Evolutionary conservation across 2,113 vertebrate species (phyloP), one percentile per base, ranked within the genome.

Genomic region (Phoenicopterus ruber): DNA sequence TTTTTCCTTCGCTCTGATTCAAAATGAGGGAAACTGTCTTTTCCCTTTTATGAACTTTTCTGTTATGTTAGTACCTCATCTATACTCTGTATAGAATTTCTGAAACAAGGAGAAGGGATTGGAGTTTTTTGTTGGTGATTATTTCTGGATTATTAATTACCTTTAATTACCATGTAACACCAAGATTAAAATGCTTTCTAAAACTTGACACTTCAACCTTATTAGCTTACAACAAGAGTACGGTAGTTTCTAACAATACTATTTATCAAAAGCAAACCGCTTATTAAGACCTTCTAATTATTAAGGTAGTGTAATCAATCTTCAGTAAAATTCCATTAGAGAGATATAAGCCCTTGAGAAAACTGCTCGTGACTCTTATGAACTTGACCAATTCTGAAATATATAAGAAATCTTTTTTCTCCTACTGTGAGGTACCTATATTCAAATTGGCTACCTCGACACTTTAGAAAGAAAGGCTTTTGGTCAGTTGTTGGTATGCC

Each of bases 211-310:
- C 73, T 94, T 97, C 91, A 97, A 96, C 92, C 94, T 97, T 97
- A 97, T 97, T 98, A 97, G 55, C 80, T 93, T 86, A 96, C 82
- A 93, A 78, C 93, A 94, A 77, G 74, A 95, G 77, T 89, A 94
- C 0, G 5, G 90, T 50, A 58, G 72, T 78, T 97, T 96, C 76
- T 88, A 97, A 91, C 94, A 95, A 95, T 94, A 93, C 96, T 98
- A 96, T 98, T 98, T 97, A 97, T 97, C 96, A 98, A 97, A 95
- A 70, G 83, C 97, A 97, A 98, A 95, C 70, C 11, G 20, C 90
- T 97, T 98, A 97, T 97, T 97, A 97, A 97, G 96, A 93, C 91
- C 95, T 95, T 95, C 95, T 97, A 98, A 98, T 98, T 97, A 97
- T 97, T 95, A 96, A 97, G 93, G 91, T 91, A 96, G 88, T 95